Base-by-base conservation (phyloP, 2,888 invertebrate species). In the Nomada ferruginata region DNA sequence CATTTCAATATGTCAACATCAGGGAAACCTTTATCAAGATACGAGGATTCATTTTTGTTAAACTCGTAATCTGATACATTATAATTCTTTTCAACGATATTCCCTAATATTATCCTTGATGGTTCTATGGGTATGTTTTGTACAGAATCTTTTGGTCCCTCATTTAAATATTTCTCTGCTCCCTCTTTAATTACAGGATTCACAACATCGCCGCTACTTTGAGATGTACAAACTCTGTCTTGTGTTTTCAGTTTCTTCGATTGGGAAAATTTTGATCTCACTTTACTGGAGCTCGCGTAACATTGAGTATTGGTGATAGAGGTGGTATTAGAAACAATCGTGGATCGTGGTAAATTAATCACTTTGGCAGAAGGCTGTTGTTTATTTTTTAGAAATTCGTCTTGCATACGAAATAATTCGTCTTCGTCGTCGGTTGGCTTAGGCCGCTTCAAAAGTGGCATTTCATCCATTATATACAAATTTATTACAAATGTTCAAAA, bases 341-440 rank as follows among this genome's bases (percentile, higher is more conserved):
- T 4, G 0, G 55, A 20, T 52, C 20, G 10, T n/a, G 26, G 60
- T 26, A 76, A 59, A 76, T 86, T 82, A 23, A 95, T 94, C 18
- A 96, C 94, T 90, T 95, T 95, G 0, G 96, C 97, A 0, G 97
- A 95, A 2, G 96, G 95, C 79, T 95, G 94, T 71, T 95, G 93
- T 65, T 94, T 94, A 42, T 95, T 94, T 86, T 95, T 95, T 79
- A 96, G 92, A 91, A 96, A 97, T 84, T 96, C 96, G 87, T 96
- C 95, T 91, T 97, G 97, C 95, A 97, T 95, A 76, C 95, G 95
- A 26, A 97, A 94, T 53, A 97, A 94, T 90, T 97, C 97, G 20
- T 96, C 96, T 88, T 97, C 97, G 59, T 95, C 95, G 91, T 97
- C 97, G 7, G 95, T 95, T 2, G 95, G 95, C 90, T 96, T 96